Evolutionary conservation across 35 echinoderm and acorn worm genomes (phyloP).

Genomic region (Amphiura filiformis): DNA sequence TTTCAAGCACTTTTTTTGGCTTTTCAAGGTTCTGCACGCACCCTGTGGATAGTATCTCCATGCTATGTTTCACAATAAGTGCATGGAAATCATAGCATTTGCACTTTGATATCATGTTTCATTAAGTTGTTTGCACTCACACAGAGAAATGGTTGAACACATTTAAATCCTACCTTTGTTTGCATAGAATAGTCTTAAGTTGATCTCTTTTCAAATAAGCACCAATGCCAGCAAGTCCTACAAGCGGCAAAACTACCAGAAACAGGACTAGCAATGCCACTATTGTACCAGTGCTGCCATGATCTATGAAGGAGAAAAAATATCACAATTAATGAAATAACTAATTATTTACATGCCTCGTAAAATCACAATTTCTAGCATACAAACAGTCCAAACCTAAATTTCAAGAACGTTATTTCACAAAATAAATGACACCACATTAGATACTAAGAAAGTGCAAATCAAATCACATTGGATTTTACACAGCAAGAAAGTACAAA

Average conservation of each 20-base stretch:
- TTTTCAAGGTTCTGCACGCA: too few relatives aligned
- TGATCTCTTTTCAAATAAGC: slow-evolving; percentile 27
- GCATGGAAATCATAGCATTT: too few relatives aligned
- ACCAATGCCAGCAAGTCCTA: slow-evolving; percentile 9
- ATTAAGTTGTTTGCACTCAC: too few relatives aligned
- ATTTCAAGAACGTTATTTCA: neutral
- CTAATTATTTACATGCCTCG: neutral
- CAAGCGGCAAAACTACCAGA: slow-evolving; percentile 29
- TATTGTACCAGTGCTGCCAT: slow-evolving; percentile 13
- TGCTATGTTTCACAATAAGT: too few relatives aligned
- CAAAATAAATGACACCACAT: neutral
- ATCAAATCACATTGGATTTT: too few relatives aligned
- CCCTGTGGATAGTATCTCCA: too few relatives aligned
- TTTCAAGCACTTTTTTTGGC: too few relatives aligned
- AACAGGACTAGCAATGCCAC: slow-evolving; percentile 47
- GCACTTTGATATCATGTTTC: too few relatives aligned
- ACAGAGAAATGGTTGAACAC: too few relatives aligned
- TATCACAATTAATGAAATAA: neutral
- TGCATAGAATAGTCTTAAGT: slow-evolving; percentile 31
- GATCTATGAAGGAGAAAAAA: neutral
- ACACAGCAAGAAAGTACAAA: too few relatives aligned
- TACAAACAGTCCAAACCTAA: neutral
- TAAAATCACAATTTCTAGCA: neutral
- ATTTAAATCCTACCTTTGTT: slow-evolving; percentile 23
- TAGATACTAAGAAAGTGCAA: neutral